Conservation (phyloP, 2,113 vertebrate genomes). For the Saguinus imperator region DNA sequence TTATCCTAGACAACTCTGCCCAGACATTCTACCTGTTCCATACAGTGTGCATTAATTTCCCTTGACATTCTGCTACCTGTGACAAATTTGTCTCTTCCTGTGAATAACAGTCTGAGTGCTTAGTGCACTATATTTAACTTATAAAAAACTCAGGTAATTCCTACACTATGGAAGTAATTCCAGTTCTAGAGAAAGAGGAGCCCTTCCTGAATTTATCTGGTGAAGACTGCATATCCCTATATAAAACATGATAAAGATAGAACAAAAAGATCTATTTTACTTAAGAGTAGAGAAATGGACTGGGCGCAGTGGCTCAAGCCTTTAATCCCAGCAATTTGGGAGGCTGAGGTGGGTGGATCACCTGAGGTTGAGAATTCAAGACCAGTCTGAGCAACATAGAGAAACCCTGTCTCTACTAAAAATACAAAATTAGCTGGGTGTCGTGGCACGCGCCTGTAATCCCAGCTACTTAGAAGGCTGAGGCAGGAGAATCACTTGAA, state of each 20-base stretch:
- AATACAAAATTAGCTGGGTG: no score
- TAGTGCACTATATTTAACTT: background rate
- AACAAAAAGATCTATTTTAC: slow-evolving; percentile 14
- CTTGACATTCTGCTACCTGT: background rate
- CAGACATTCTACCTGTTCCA: background rate
- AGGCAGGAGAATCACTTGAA: no score
- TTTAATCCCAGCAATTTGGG: no score
- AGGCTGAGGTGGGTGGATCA: no score
- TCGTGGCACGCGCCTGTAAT: no score
- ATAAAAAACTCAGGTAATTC: slow-evolving; percentile 4
- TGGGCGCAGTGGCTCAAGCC: no score
- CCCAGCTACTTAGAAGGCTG: no score
- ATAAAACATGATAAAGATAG: slow-evolving; percentile 8
- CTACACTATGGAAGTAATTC: background rate
- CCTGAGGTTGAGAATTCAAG: no score
- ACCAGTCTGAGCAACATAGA: no score
- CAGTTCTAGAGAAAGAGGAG: slow-evolving; percentile 7
- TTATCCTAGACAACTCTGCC: background rate
- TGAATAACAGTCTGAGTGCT: background rate
- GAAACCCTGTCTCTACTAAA: no score
- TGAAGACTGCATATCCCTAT: background rate
- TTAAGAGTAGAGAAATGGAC: background rate
- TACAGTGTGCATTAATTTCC: background rate
- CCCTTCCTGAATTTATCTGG: background rate
- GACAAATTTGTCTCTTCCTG: background rate